phyloP scores from a whole-genome alignment of 2,888 invertebrate genomes.

The Gerris lacustris region DNA sequence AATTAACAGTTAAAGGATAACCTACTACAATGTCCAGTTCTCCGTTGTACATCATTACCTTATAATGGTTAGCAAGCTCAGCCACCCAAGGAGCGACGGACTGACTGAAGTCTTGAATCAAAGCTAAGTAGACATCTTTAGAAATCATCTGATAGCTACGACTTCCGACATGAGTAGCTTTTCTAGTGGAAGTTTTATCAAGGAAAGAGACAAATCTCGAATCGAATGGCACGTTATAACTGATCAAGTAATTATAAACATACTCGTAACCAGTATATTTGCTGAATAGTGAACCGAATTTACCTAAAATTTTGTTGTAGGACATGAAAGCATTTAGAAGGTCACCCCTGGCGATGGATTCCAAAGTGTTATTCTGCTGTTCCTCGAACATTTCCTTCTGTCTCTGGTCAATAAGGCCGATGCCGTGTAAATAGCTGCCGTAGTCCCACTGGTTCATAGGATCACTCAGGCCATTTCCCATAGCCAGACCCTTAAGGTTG shows the following conservation, averaged over 20 bases:
- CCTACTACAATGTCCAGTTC: constrained; percentile 88
- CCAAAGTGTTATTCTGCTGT: constrained; percentile 26
- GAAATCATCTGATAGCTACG: constrained; percentile 38
- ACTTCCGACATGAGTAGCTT: constrained; percentile 76
- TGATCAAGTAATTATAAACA: constrained; percentile 17
- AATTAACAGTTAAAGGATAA: constrained; percentile 71
- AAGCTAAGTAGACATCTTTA: constrained; percentile 51
- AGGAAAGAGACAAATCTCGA: constrained; percentile 28
- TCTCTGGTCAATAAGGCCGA: constrained; percentile 38
- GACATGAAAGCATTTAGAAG: constrained; percentile 34
- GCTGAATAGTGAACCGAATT: constrained; percentile 43
- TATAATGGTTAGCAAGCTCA: constrained; percentile 52
- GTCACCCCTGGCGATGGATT: constrained; percentile 32
- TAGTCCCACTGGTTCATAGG: constrained; percentile 43
- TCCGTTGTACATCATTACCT: constrained; percentile 76
- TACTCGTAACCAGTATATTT: constrained; percentile 59
- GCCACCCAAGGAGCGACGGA: constrained; percentile 60
- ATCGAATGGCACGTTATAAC: constrained; percentile 35
- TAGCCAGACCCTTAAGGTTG: constrained; percentile 44
- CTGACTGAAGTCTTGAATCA: constrained; percentile 67
- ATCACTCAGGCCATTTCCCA: constrained; percentile 45
- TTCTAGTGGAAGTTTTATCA: constrained; percentile 22
- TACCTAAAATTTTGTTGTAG: constrained; percentile 29
- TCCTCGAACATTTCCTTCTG: constrained; percentile 28
- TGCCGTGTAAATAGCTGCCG: constrained; percentile 42